These are phyloP conservation scores for Phyllostomus hastatus DNA, from an alignment of 2,113 vertebrate species.

Conservation along the genomic window DNA sequence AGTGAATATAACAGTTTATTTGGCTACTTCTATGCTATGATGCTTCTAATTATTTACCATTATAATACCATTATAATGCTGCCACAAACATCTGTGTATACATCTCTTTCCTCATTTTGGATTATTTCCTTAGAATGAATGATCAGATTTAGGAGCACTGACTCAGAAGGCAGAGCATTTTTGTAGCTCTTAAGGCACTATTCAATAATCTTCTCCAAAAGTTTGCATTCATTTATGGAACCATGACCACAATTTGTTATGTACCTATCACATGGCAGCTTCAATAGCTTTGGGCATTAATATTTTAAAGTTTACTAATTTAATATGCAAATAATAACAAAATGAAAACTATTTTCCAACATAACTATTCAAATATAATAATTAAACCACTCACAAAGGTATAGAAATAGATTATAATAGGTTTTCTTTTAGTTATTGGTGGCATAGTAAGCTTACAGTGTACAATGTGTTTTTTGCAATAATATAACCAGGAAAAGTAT, in stretches of 20 bases:
- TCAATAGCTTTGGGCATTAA: neutral
- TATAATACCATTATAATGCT: neutral
- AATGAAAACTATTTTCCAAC: conserved; percentile 4
- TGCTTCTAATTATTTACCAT: neutral
- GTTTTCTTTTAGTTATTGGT: neutral
- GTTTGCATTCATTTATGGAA: neutral
- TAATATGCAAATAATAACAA: neutral
- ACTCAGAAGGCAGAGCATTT: neutral
- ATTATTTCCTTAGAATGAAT: neutral
- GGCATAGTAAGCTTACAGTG: neutral
- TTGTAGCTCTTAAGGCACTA: neutral
- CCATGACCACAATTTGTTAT: neutral
- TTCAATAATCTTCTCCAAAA: neutral
- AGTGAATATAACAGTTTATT: neutral
- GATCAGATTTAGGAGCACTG: neutral
- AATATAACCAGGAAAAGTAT: neutral
- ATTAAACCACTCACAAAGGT: neutral
- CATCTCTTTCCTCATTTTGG: neutral
- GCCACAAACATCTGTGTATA: neutral
- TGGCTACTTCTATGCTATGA: neutral
- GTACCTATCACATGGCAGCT: neutral
- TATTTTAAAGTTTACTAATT: neutral
- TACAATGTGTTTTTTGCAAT: neutral
- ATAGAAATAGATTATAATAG: neutral
- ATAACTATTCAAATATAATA: neutral